Conservation (phyloP, 2,113 vertebrate species). For the Xiphophorus hellerii region DNA sequence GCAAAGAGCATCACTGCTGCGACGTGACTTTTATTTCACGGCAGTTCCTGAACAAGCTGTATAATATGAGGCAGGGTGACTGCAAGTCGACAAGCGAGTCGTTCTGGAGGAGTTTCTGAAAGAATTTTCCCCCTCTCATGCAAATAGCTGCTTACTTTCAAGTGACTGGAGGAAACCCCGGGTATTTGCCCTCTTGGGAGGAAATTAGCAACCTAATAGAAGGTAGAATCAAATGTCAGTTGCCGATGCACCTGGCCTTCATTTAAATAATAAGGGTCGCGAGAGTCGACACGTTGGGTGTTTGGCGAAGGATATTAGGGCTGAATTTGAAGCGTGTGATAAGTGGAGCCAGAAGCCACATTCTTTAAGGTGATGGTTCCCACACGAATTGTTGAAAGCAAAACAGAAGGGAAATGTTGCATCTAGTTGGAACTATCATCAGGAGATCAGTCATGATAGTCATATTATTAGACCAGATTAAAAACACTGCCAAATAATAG, state of each 20-base stretch:
- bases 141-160: neutral
- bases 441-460: neutral
- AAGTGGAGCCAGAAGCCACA: neutral
- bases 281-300: neutral
- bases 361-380: neutral
- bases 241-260: conserved; percentile 2
- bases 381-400: neutral
- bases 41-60: neutral
- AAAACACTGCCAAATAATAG: too few relatives aligned
- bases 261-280: conserved; percentile 6
- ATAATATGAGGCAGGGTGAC: neutral
- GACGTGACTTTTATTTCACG: neutral
- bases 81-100: neutral
- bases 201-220: neutral
- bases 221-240: neutral
- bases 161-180: neutral
- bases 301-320: neutral
- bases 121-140: neutral
- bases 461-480: too few relatives aligned
- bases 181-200: neutral
- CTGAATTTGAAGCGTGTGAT: neutral
- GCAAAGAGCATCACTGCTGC: neutral
- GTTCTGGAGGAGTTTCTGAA: neutral
- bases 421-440: too few relatives aligned
- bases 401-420: neutral